Evolutionary conservation across 2,113 vertebrate species (phyloP).

Genomic region (Marmota flaviventris): DNA sequence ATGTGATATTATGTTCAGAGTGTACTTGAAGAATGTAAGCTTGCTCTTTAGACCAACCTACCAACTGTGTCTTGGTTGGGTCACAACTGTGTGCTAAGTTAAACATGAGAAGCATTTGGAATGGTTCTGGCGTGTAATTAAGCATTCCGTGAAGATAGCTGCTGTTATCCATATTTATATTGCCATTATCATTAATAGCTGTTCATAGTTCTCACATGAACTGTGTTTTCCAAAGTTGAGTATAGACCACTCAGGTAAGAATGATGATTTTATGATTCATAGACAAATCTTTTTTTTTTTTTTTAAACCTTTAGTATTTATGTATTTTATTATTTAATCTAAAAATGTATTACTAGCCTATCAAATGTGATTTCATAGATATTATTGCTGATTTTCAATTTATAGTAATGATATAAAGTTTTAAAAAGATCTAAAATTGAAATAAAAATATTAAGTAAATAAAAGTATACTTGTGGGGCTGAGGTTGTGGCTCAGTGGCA

Average conservation of each 20-base stretch:
- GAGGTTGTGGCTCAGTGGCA: too few species aligned
- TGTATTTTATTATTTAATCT: neutral
- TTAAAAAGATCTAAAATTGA: constrained; percentile 32
- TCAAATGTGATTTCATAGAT: constrained; percentile 24
- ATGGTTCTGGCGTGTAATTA: neutral
- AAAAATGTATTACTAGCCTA: neutral
- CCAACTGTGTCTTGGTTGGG: neutral
- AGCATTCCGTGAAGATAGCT: neutral
- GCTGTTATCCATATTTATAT: neutral
- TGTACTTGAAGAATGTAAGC: neutral
- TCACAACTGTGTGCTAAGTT: neutral
- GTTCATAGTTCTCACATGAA: neutral
- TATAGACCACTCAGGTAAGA: neutral
- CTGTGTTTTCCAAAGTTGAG: neutral
- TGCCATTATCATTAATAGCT: neutral
- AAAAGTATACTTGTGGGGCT: neutral
- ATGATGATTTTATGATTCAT: constrained; percentile 28
- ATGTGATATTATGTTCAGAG: neutral
- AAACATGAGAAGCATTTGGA: neutral
- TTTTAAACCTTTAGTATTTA: neutral
- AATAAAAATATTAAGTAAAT: constrained; percentile 45
- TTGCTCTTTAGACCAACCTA: neutral
- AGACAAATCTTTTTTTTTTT: neutral
- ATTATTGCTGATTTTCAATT: constrained; percentile 7
- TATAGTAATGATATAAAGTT: neutral